Conservation (phyloP, 2,113 vertebrate genomes). For the Candoia aspera region DNA sequence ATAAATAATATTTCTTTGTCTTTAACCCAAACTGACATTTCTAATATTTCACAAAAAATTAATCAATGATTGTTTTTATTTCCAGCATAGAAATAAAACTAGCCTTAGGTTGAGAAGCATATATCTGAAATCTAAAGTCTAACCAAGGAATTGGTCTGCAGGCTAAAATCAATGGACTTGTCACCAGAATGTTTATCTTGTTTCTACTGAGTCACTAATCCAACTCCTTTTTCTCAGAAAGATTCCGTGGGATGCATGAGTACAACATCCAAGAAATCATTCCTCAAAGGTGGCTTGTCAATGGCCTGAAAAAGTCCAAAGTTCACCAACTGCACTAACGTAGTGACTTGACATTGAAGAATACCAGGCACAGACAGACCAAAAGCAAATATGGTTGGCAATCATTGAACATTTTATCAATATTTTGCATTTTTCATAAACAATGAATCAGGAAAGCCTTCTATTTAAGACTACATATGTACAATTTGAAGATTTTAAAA, state of each 20-base stretch:
- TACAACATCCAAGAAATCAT: conserved; percentile 30
- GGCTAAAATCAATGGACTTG: not conserved
- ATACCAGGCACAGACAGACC: conserved; percentile 13
- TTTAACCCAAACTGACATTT: not conserved
- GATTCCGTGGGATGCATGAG: conserved; percentile 27
- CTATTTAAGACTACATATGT: not conserved
- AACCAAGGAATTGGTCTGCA: not conserved
- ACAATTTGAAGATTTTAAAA: not conserved
- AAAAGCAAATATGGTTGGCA: not conserved
- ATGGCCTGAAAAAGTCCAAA: conserved; percentile 3
- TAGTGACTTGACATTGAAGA: conserved; percentile 21
- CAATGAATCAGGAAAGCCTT: not conserved
- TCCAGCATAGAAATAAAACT: not conserved
- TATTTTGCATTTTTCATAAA: not conserved
- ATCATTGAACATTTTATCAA: not conserved
- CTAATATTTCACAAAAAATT: not conserved
- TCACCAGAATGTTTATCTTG: conserved; percentile 21
- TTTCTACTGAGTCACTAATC: conserved; percentile 43
- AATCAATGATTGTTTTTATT: not conserved
- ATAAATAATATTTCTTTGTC: not conserved
- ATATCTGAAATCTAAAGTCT: not conserved
- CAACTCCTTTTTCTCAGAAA: conserved; percentile 39
- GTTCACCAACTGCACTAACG: conserved; percentile 10
- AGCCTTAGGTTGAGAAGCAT: not conserved
- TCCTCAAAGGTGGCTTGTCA: conserved; percentile 44